Conservation (phyloP, 2,113 vertebrate genomes). For the Redunca redunca region DNA sequence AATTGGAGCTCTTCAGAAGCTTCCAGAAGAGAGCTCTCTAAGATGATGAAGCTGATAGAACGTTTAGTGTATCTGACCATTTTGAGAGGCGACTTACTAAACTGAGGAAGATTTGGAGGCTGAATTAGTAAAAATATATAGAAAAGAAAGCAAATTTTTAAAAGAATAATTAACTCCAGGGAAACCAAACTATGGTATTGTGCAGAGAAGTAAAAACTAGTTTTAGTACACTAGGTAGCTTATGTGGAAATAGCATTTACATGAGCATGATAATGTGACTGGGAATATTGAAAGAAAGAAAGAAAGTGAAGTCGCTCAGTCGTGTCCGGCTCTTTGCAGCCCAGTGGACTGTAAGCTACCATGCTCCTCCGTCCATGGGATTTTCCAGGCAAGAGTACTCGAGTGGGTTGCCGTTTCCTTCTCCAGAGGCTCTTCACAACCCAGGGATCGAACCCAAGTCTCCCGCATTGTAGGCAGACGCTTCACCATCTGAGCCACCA, state of each 20-base stretch:
- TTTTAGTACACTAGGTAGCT: background rate
- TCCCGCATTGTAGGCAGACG: background rate
- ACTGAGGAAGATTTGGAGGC: background rate
- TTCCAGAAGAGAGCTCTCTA: background rate
- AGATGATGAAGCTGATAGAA: background rate
- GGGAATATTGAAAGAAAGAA: background rate
- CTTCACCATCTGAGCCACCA: background rate
- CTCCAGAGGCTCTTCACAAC: background rate
- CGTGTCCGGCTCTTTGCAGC: background rate
- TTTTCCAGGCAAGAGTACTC: background rate
- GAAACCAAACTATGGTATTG: background rate
- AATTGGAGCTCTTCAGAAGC: background rate
- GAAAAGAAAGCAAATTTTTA: background rate
- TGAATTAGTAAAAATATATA: background rate
- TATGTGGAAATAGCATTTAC: background rate
- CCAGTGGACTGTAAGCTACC: background rate
- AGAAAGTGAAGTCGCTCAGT: background rate
- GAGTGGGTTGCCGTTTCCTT: background rate
- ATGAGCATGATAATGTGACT: fast-evolving
- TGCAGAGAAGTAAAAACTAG: background rate
- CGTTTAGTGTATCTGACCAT: background rate
- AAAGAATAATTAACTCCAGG: background rate
- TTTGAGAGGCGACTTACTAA: background rate
- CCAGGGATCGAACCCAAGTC: background rate
- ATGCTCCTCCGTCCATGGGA: background rate